A percentile compares a stretch with the other conserved stretches of the same genome.
phyloP scores from a whole-genome alignment of 2,888 invertebrate species.

The Sinotaia quadrata region DNA sequence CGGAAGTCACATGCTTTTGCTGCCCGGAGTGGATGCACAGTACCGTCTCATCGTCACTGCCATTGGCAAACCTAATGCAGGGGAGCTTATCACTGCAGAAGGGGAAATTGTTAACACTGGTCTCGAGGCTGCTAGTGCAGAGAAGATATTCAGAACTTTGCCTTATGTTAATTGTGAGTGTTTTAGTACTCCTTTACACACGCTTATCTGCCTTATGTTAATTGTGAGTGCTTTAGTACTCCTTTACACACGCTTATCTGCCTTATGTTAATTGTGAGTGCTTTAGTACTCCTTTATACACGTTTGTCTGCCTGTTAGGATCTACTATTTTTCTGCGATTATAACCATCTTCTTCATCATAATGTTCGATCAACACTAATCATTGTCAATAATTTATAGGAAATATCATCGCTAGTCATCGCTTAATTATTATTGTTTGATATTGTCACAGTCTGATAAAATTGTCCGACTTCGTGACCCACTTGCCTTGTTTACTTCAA shows the following conservation, averaged over 20 bases:
- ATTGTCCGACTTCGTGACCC: too few species aligned
- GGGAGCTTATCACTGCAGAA: neutral
- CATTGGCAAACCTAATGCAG: neutral
- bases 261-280: neutral
- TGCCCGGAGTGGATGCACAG: constrained; percentile 20
- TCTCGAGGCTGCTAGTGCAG: constrained; percentile 9
- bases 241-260: neutral
- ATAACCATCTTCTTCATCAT: too few species aligned
- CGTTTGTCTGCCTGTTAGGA: neutral
- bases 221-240: neutral
- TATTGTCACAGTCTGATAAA: too few species aligned
- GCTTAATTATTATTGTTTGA: too few species aligned
- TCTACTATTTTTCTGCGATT: too few species aligned
- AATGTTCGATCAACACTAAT: too few species aligned
- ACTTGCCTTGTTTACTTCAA: too few species aligned
- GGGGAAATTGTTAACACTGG: neutral
- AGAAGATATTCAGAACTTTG: constrained; percentile 14
- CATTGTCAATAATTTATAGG: too few species aligned
- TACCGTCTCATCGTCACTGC: constrained; percentile 15
- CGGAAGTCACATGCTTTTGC: constrained; percentile 20
- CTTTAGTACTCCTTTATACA: neutral
- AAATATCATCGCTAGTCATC: too few species aligned
- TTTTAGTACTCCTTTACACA: neutral
- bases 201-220: neutral
- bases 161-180: constrained; percentile 25